A percentile compares a stretch with the other conserved stretches of the same genome.
Conservation (phyloP, 2,113 vertebrate genomes). For the Antennarius striatus region DNA sequence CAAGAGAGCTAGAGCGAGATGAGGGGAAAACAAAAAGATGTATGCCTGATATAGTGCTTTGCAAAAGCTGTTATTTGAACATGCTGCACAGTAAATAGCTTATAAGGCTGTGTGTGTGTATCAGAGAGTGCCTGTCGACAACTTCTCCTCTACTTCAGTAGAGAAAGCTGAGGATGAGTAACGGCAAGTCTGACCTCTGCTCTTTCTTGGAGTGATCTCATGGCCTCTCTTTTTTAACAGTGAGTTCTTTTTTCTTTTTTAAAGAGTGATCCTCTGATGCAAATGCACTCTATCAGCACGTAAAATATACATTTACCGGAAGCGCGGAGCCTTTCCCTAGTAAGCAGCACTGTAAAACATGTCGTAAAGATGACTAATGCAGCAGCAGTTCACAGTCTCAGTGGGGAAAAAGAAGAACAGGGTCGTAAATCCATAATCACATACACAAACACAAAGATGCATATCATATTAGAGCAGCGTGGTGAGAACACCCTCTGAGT, state of each 20-base stretch:
- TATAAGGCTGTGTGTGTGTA: slow-evolving; percentile 5
- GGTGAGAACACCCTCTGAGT: slow-evolving; percentile 37
- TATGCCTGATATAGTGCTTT: slow-evolving; percentile 36
- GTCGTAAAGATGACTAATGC: slow-evolving; percentile 72
- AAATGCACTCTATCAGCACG: slow-evolving; percentile 66
- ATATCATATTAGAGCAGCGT: slow-evolving; percentile 47
- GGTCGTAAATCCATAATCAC: slow-evolving; percentile 70
- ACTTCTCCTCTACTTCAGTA: slow-evolving; percentile 21
- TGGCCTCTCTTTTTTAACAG: slow-evolving; percentile 25
- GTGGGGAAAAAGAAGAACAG: slow-evolving; percentile 46
- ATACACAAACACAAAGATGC: slow-evolving; percentile 66
- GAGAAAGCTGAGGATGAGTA: slow-evolving; percentile 26
- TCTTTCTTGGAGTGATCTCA: slow-evolving; percentile 20
- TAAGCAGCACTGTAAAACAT: slow-evolving; percentile 58
- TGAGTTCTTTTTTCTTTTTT: slow-evolving; percentile 19
- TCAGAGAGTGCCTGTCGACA: slow-evolving; percentile 7
- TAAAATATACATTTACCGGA: slow-evolving; percentile 69
- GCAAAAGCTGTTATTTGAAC: slow-evolving; percentile 51
- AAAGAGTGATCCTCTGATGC: slow-evolving; percentile 56
- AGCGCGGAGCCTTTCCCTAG: slow-evolving; percentile 31
- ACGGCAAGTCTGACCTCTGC: slow-evolving; percentile 47
- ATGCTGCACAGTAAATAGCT: slow-evolving; percentile 23
- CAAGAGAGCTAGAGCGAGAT: slow-evolving; percentile 45
- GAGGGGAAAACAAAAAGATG: slow-evolving; percentile 62
- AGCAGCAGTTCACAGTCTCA: slow-evolving; percentile 36